Percentiles rank a stretch among this genome's conserved stretches.
Conservation (phyloP, 2,113 vertebrate species). For the Salvelinus alpinus region DNA sequence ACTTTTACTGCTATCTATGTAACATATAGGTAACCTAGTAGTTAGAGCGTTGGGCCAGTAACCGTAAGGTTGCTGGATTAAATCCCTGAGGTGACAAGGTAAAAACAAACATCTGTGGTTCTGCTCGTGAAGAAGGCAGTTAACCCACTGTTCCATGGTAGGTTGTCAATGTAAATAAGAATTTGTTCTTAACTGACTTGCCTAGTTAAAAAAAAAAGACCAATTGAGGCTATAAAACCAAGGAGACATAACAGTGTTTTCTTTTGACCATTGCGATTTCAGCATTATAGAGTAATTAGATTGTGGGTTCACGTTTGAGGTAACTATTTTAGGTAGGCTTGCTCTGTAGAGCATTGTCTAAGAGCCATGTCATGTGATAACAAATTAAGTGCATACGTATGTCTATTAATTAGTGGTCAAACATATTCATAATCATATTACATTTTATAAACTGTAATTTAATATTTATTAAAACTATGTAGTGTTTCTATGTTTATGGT, state of each 20-base stretch:
- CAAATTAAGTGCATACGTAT: too few relatives aligned
- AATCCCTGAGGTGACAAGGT: too few relatives aligned
- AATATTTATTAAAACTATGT: conserved; percentile 29
- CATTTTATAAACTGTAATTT: conserved; percentile 8
- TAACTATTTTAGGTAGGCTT: not conserved
- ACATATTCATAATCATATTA: conserved; percentile 14
- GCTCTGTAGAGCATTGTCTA: not conserved
- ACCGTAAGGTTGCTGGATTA: too few relatives aligned
- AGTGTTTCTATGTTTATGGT: conserved; percentile 47
- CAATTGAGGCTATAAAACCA: conserved; percentile 38
- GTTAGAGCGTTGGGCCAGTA: too few relatives aligned
- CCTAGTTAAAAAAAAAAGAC: not conserved
- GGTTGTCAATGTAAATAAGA: too few relatives aligned
- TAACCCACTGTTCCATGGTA: too few relatives aligned
- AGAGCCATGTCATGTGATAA: not conserved
- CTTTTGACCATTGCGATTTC: not conserved
- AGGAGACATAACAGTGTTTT: not conserved
- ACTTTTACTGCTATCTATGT: conserved; percentile 1
- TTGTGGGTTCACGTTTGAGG: not conserved
- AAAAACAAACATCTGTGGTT: too few relatives aligned
- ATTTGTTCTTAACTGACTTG: too few relatives aligned
- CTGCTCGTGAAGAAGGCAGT: too few relatives aligned
- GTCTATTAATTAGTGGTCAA: too few relatives aligned
- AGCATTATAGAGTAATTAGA: not conserved
- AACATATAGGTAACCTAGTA: too few relatives aligned